A percentile compares a stretch with the other conserved stretches of the same genome.
Evolutionary conservation across 2,113 vertebrate genomes (phyloP).

Genomic region (Rhipidura dahli): DNA sequence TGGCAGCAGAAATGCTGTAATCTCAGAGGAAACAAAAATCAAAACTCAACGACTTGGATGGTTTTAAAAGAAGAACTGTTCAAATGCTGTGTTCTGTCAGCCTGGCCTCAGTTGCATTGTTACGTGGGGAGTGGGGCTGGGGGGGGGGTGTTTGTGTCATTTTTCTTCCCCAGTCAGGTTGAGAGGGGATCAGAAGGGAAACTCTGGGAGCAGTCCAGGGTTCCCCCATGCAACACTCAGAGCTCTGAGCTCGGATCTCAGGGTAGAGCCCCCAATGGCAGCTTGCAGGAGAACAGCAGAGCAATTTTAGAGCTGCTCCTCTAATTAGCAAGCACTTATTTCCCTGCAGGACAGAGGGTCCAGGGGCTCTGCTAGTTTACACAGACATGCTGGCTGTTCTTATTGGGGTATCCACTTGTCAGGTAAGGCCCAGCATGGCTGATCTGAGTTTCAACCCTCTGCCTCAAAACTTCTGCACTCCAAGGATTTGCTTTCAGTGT

Average conservation of each 20-base stretch:
- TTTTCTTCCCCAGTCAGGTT: not conserved
- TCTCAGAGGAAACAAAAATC: not conserved
- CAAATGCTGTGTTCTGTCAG: not conserved
- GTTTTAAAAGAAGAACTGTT: not conserved
- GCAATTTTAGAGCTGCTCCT: not conserved
- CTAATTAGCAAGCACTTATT: not conserved
- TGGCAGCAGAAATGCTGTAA: not conserved
- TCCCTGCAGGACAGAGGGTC: not conserved
- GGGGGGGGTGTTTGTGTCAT: fast-evolving
- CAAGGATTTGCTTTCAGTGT: not conserved
- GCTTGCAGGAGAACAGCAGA: not conserved
- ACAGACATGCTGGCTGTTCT: not conserved
- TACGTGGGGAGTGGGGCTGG: not conserved
- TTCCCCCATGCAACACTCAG: not conserved
- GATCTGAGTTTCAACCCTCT: not conserved
- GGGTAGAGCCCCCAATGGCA: not conserved
- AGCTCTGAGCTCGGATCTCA: not conserved
- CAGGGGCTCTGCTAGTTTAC: not conserved
- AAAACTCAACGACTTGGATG: no score
- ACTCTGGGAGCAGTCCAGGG: not conserved
- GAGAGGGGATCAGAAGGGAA: not conserved
- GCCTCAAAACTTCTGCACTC: not conserved
- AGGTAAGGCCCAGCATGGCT: not conserved
- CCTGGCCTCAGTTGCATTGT: not conserved
- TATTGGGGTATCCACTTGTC: not conserved